Evolutionary conservation across 2,888 invertebrate genomes (phyloP).

Genomic region (Drosophila nigricruria): DNA sequence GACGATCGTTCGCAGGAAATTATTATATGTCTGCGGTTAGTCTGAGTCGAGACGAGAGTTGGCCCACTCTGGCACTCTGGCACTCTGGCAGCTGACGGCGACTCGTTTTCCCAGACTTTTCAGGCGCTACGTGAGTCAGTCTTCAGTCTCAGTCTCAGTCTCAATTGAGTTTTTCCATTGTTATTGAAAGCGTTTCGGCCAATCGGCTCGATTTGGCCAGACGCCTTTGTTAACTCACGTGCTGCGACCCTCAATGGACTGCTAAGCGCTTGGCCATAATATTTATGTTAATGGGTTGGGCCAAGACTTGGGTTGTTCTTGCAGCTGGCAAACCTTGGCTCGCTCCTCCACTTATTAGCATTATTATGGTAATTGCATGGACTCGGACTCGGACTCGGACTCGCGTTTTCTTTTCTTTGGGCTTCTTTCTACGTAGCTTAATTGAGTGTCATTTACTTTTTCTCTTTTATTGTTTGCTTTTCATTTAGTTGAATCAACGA

Average conservation of each 20-base stretch:
- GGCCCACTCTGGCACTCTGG: too few species aligned
- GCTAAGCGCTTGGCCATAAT: conserved; percentile 21
- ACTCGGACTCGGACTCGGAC: conserved; percentile 40
- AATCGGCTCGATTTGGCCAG: conserved; percentile 24
- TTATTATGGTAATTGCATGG: conserved; percentile 65
- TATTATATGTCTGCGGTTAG: conserved; percentile 69
- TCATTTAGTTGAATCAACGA: conserved; percentile 53
- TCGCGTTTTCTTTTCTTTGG: conserved; percentile 44
- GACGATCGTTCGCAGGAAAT: conserved; percentile 62
- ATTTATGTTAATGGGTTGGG: conserved; percentile 42
- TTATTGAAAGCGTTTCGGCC: conserved; percentile 28
- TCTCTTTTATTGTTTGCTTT: conserved; percentile 40
- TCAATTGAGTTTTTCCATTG: conserved; percentile 33
- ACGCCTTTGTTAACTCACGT: conserved; percentile 46
- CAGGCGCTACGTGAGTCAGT: conserved; percentile 36
- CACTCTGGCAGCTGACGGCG: conserved; percentile 10
- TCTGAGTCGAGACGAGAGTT: conserved; percentile 40
- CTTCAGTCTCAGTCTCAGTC: not conserved
- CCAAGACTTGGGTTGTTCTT: conserved; percentile 5
- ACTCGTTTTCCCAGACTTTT: conserved; percentile 40
- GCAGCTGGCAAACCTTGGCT: conserved; percentile 13
- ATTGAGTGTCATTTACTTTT: conserved; percentile 49
- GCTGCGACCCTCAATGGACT: conserved; percentile 44
- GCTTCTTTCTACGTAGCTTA: conserved; percentile 4
- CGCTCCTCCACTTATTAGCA: conserved; percentile 56